These are phyloP conservation scores for Emydocephalus ijimae DNA, from an alignment of 2,113 vertebrate species.

Conservation along the genomic window DNA sequence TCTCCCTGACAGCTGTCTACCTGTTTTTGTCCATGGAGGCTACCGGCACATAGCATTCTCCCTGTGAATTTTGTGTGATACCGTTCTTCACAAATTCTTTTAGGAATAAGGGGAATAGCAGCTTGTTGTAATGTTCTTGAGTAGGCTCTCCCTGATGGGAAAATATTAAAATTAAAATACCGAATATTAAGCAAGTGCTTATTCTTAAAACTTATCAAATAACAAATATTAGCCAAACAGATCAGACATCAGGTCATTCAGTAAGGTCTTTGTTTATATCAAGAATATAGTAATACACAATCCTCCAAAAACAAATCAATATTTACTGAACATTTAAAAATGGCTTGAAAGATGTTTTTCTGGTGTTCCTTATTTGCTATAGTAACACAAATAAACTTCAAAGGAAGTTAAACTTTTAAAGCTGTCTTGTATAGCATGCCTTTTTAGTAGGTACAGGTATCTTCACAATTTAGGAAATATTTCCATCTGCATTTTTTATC, in stretches of 20 bases:
- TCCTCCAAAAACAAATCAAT: not conserved
- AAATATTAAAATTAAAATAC: not conserved
- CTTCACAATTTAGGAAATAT: not conserved
- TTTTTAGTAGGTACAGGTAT: not conserved
- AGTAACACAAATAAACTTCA: not conserved
- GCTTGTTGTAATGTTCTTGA: slow-evolving; percentile 95
- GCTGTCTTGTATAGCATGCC: not conserved
- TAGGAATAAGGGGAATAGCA: slow-evolving; percentile 82
- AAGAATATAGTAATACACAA: not conserved
- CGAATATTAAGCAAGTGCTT: not conserved
- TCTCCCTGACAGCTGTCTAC: slow-evolving; percentile 97
- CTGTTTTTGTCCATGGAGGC: slow-evolving; percentile 67
- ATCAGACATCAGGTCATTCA: not conserved
- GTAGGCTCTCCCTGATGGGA: slow-evolving; percentile 82
- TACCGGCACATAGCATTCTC: slow-evolving; percentile 95
- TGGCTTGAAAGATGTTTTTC: too few species aligned
- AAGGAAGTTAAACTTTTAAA: not conserved
- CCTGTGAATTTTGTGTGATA: slow-evolving; percentile 85
- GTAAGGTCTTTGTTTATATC: not conserved
- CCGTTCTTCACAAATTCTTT: slow-evolving; percentile 83
- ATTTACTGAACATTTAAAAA: not conserved
- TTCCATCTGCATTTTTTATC: not conserved
- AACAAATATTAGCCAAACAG: not conserved
- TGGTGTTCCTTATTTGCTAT: not conserved
- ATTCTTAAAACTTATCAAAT: not conserved